Percentiles rank a stretch among this genome's conserved stretches.
phyloP scores from a whole-genome alignment of 1,140 invertebrate genomes.

The Heliconius nattereri region DNA sequence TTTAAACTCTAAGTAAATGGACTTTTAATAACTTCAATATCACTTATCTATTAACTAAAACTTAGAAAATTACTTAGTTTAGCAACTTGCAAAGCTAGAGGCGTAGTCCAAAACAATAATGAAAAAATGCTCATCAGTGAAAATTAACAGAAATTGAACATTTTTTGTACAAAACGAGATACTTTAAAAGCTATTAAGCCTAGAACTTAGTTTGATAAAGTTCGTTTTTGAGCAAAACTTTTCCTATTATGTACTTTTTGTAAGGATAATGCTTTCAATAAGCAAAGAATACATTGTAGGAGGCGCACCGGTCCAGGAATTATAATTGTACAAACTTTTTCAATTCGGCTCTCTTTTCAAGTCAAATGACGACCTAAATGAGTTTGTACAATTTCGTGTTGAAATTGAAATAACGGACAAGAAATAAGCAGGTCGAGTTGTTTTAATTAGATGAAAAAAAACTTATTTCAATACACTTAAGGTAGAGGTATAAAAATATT shows the following conservation, averaged over 20 bases:
- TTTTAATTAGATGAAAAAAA: slow-evolving; percentile 19
- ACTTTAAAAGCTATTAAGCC: slow-evolving; percentile 37
- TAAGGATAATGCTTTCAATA: slow-evolving; percentile 47
- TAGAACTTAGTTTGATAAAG: slow-evolving; percentile 36
- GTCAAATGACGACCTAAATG: slow-evolving; percentile 60
- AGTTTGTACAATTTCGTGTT: slow-evolving; percentile 58
- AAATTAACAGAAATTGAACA: slow-evolving; percentile 28
- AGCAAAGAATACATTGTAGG: slow-evolving; percentile 44
- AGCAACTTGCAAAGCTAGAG: background rate
- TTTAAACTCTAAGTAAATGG: background rate
- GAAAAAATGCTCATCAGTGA: slow-evolving; percentile 17
- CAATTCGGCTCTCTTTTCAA: slow-evolving; percentile 62
- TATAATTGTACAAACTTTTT: slow-evolving; percentile 60
- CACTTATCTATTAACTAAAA: background rate
- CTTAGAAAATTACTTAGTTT: background rate
- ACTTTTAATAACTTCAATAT: background rate
- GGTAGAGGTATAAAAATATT: background rate
- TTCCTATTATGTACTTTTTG: slow-evolving; percentile 46
- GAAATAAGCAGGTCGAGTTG: slow-evolving; percentile 31
- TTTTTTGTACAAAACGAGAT: slow-evolving; percentile 35
- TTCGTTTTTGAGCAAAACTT: slow-evolving; percentile 41
- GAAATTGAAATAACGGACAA: slow-evolving; percentile 36
- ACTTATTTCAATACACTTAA: background rate
- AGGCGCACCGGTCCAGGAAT: slow-evolving; percentile 35
- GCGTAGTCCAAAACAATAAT: background rate